phyloP scores from a whole-genome alignment of 2,797 vertebrate genomes.

The Mustela erminea region DNA sequence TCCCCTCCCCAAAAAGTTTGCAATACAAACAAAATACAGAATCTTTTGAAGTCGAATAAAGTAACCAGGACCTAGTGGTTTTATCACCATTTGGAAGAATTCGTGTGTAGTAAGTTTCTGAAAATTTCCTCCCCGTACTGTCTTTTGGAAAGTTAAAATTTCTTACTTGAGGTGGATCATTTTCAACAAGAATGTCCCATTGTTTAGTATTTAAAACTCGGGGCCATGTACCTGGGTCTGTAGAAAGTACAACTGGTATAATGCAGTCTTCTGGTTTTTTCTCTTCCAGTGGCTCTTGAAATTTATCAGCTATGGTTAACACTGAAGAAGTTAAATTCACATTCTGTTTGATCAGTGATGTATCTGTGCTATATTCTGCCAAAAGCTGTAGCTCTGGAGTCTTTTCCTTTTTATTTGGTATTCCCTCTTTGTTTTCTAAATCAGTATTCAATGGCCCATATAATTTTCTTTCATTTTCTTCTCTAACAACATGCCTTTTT shows the following conservation, averaged over 20 bases:
- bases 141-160: conserved; percentile 83
- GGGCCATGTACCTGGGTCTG: conserved; percentile 81
- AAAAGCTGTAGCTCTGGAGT: conserved; percentile 48
- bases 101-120: conserved; percentile 81
- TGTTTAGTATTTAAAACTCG: conserved; percentile 74
- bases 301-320: conserved; percentile 17
- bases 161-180: conserved; percentile 79
- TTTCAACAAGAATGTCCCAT: conserved; percentile 75
- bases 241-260: conserved; percentile 59
- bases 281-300: conserved; percentile 64
- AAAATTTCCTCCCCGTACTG: conserved; percentile 82
- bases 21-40: conserved; percentile 82
- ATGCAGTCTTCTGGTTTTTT: conserved; percentile 23
- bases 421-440: conserved; percentile 60
- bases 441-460: conserved; percentile 42
- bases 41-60: conserved; percentile 81
- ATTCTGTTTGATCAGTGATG: not conserved
- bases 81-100: conserved; percentile 82
- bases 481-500: conserved; percentile 67
- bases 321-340: conserved; percentile 23
- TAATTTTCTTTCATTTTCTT: conserved; percentile 68
- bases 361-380: not conserved
- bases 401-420: conserved; percentile 70
- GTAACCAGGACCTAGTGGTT: conserved; percentile 77
- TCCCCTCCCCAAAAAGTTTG: conserved; percentile 81